Evolutionary conservation across 2,113 vertebrate genomes (phyloP), one percentile per base, ranked within the genome.

Genomic region (Cervus canadensis): DNA sequence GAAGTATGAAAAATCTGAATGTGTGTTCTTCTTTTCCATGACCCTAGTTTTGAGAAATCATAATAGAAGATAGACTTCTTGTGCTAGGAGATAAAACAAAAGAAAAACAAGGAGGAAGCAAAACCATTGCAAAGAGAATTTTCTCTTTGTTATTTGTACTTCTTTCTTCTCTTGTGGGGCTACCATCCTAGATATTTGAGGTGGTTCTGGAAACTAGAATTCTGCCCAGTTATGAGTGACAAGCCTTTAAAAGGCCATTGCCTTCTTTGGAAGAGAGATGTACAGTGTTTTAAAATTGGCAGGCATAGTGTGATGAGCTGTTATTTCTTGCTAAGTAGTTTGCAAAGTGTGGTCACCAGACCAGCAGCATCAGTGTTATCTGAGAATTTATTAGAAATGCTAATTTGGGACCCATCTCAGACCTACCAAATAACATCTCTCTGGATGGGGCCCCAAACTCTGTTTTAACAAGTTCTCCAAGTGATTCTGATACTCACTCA

Each of bases 1-100:
- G 90, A 95, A 82, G 25, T 86, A 89, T 95, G 64, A 94, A 95
- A 95, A 86, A 26, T 52, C 67, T 92, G 84, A 91, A 96, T 89
- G 48, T 91, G 13, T 91, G 12, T 45, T 92, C 82, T 67, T 98
- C 67, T 96, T 95, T 95, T 81, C 48, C 30, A 67, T 95, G 89
- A 78, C 45, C 79, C 40, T 94, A 85, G 12, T 64, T 48, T 54
- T 89, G 54, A 95, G 71, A 97, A 97, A 91, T 74, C 57, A 87
- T 81, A 86, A 59, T 71, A 82, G 21, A 85, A 74, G 95, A 95
- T 19, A 88, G 26, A 97, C 79, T 95, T 96, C 19, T 85, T 95
- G 3, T 95, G 89, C 26, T 60, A 28, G 57, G 13, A 36, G 14
- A 85, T 54, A n/a, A 81, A 92, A 88, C 7, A 50, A 59, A 96